Conservation (phyloP, 64 coral and sea anemone species). For the Actinia tenebrosa region DNA sequence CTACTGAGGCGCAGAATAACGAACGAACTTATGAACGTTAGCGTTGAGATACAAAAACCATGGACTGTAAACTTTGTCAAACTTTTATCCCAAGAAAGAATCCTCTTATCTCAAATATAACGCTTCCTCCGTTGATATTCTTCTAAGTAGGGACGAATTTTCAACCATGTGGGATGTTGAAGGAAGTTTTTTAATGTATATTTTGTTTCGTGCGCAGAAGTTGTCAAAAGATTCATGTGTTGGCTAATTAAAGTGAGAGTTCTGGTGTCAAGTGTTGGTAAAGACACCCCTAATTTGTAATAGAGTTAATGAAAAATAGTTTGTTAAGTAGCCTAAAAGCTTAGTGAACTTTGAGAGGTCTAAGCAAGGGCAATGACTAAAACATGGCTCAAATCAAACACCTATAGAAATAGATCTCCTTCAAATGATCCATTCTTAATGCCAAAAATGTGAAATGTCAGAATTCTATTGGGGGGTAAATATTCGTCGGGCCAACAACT, state of each 20-base stretch:
- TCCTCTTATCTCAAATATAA: neutral
- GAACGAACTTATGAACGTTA: neutral
- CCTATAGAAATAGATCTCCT: neutral
- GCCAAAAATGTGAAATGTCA: neutral
- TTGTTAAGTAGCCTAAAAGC: neutral
- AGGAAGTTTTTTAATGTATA: neutral
- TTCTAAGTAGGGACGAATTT: neutral
- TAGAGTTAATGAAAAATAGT: conserved; percentile 5
- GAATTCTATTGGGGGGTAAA: no score
- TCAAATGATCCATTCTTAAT: neutral
- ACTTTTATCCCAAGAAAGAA: neutral
- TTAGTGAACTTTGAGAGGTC: neutral
- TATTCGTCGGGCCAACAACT: no score
- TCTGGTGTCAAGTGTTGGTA: neutral
- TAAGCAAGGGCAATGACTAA: neutral
- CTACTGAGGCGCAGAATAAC: neutral
- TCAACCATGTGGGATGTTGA: neutral
- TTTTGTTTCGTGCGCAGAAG: neutral
- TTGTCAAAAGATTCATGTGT: neutral
- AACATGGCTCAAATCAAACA: neutral
- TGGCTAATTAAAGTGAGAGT: neutral
- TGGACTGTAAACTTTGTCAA: neutral
- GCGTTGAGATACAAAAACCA: neutral
- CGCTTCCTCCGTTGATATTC: neutral
- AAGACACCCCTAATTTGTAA: neutral